Evolutionary conservation across 2,113 vertebrate species (phyloP).

Genomic region (Tamias sibiricus): DNA sequence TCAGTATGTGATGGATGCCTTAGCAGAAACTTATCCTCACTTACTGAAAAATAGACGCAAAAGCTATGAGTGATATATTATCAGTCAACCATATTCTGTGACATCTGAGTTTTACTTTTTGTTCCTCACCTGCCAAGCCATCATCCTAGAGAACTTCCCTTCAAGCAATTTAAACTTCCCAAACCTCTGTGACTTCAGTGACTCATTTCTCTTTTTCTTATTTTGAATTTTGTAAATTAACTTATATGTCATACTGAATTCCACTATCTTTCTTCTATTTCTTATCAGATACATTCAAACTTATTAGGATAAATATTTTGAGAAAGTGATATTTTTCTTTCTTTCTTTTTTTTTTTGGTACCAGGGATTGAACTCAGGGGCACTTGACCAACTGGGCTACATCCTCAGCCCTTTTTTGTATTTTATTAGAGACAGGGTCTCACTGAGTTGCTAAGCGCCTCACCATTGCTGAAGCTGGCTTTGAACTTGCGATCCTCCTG

Average conservation of each 20-base stretch:
- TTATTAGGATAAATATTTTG: not conserved
- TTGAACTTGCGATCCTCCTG: too few species aligned
- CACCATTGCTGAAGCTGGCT: too few species aligned
- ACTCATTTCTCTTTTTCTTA: not conserved
- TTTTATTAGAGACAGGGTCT: too few species aligned
- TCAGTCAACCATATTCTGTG: not conserved
- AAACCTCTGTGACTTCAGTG: not conserved
- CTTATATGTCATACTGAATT: not conserved
- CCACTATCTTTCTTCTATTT: slow-evolving; percentile 1
- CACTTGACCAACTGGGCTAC: too few species aligned
- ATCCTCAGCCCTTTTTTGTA: too few species aligned
- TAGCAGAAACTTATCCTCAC: not conserved
- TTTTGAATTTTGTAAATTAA: slow-evolving; percentile 14
- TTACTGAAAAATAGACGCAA: not conserved
- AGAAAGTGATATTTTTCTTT: slow-evolving; percentile 19
- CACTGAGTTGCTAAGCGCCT: too few species aligned
- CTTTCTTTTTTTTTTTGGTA: too few species aligned
- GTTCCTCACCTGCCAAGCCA: not conserved
- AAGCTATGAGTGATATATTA: not conserved
- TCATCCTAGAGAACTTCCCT: not conserved
- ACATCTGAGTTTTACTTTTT: not conserved
- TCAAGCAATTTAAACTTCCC: not conserved
- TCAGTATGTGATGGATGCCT: not conserved
- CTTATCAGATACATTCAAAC: not conserved
- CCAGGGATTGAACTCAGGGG: too few species aligned